Base-by-base conservation (phyloP, 1,140 invertebrate species). In the Eumaeus atala region DNA sequence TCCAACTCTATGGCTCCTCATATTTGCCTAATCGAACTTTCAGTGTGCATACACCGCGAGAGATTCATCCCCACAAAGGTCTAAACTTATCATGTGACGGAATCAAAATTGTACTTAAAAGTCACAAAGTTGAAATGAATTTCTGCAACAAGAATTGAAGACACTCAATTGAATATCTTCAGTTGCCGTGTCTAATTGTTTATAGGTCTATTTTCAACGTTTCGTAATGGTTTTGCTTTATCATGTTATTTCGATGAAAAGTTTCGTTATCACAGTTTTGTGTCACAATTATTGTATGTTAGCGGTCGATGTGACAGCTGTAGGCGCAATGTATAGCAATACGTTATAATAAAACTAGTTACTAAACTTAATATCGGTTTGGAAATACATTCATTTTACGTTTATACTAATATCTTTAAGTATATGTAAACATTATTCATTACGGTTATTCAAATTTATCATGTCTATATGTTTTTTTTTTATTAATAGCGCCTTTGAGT, bases 301-400 rank as follows among this genome's bases (percentile, higher is more conserved):
- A 36, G 18, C 12, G 9, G 48, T 51, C 33, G 48, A 60, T 55
- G 53, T 63, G 55, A 49, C 53, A 28, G 21, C 21, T 28, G 21
- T 50, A 47, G 47, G 56, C 48, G 48, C 66, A 71, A 72, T 76
- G 66, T 79, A 78, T 77, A 77, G 75, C 67, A 71, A 70, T 77
- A 83, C 67, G 56, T 64, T 62, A 59, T 59, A 61, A 64, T 64
- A 62, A 68, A 61, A 58, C 70, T 81, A 78, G 73, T 56, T 42
- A 55, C 21, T 37, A 42, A 51, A 67, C 68, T 76, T 79, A 72
- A 84, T 84, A 75, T 79, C 77, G 77, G 71, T 74, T 77, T 76
- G 70, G 72, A 65, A 74, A 67, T 48, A 40, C 10, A 16, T 48
- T 21, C 6, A 17, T 18, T 17, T 48, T 1, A 21, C 21, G 10